A percentile compares a stretch with the other conserved stretches of the same genome.
phyloP scores from a whole-genome alignment of 1,140 invertebrate species.

The Kradibia gibbosae region DNA sequence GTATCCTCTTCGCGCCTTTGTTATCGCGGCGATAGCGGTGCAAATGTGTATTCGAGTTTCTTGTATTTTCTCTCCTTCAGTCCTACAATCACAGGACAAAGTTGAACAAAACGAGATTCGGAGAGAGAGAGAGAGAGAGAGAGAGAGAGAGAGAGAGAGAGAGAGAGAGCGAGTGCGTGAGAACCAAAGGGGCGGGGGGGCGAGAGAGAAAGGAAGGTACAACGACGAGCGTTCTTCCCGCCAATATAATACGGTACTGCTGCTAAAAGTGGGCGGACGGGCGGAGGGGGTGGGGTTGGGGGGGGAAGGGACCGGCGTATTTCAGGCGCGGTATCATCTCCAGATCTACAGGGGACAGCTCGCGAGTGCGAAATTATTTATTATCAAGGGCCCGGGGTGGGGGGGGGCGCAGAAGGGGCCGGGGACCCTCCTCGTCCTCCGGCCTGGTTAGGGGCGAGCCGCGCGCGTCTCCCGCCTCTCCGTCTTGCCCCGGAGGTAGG shows the following conservation, averaged over 20 bases:
- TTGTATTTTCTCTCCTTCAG: not conserved
- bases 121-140: not conserved
- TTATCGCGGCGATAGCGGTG: conserved; percentile 16
- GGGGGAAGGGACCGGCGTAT: conserved; percentile 61
- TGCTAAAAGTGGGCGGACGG: too few relatives aligned
- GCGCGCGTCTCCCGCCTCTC: conserved; percentile 22
- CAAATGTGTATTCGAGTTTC: conserved; percentile 13
- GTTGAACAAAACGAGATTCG: not conserved
- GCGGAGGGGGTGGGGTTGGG: too few relatives aligned
- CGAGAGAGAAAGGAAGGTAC: not conserved
- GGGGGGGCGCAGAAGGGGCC: too few relatives aligned
- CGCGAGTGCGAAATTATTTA: conserved; percentile 71
- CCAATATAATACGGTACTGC: conserved; percentile 6
- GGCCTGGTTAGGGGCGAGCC: conserved; percentile 19
- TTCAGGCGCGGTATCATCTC: conserved; percentile 71
- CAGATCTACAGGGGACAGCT: conserved; percentile 71
- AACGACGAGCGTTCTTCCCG: conserved; percentile 4
- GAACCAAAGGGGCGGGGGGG: not conserved
- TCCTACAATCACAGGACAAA: not conserved
- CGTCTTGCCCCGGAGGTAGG: conserved; percentile 5
- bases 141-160: conserved; percentile 17
- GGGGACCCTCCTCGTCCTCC: conserved; percentile 59
- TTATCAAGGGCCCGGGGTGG: too few relatives aligned
- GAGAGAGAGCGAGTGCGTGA: not conserved
- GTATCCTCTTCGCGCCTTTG: not conserved